Conservation (phyloP, 2,888 invertebrate genomes). For the Drosophila mayaguana region DNA sequence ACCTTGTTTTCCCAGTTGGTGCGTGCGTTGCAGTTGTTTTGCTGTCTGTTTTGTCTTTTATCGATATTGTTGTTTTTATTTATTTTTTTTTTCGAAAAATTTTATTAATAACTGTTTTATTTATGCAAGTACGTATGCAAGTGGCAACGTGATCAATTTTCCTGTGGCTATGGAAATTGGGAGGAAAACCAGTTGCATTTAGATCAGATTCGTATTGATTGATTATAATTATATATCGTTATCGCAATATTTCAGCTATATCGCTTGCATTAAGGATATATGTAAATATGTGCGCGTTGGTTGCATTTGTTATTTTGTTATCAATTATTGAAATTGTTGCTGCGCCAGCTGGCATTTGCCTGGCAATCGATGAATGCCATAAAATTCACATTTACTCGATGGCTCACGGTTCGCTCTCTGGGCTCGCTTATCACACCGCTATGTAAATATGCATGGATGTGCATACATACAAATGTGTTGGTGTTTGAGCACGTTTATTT, state of each 20-base stretch:
- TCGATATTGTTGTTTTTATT: slow-evolving; percentile 11
- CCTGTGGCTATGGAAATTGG: slow-evolving; percentile 47
- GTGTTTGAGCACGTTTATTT: background rate
- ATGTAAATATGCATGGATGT: background rate
- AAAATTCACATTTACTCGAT: slow-evolving; percentile 41
- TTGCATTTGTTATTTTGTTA: slow-evolving; percentile 22
- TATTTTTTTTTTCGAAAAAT: slow-evolving; percentile 7
- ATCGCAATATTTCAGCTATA: slow-evolving; percentile 8
- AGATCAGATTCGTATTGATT: slow-evolving; percentile 47
- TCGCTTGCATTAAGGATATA: slow-evolving; percentile 36
- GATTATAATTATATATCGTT: slow-evolving; percentile 46
- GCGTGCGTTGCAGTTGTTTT: slow-evolving; percentile 23
- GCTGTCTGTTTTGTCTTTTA: slow-evolving; percentile 30
- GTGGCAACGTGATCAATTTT: slow-evolving; percentile 35
- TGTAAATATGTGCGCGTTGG: slow-evolving; percentile 1
- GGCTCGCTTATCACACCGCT: slow-evolving; percentile 46
- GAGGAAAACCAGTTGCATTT: slow-evolving; percentile 59
- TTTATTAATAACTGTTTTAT: slow-evolving; percentile 24
- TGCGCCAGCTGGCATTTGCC: slow-evolving; percentile 7
- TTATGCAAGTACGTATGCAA: slow-evolving; percentile 22
- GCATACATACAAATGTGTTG: background rate
- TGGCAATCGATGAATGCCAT: slow-evolving; percentile 41
- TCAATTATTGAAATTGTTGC: slow-evolving; percentile 35
- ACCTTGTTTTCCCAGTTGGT: slow-evolving; percentile 7
- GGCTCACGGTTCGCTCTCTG: slow-evolving; percentile 20